Evolutionary conservation across 2,888 invertebrate genomes (phyloP), one percentile per base, ranked within the genome.

Genomic region (Trichacis sp.): DNA sequence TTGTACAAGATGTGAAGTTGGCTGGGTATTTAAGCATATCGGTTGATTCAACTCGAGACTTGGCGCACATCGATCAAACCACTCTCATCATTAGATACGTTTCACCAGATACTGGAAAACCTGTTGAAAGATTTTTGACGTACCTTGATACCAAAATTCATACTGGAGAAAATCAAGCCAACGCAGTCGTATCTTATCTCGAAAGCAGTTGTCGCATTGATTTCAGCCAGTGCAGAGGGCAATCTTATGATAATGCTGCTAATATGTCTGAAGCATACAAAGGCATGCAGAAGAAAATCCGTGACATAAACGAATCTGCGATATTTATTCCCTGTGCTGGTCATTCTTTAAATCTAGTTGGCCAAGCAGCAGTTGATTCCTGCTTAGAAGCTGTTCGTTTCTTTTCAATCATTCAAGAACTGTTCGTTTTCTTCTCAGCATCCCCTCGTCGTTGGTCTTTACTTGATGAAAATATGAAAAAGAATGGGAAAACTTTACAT

Each of bases 31-130:
- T 40, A 6, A 52, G 52, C 40, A 1, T 68, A 1, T 49, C 58
- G n/a, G 60, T 73, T 3, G 69, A 73, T 45, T 73, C 72, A 6
- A 74, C 66, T 6, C 73, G 69, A 8, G 73, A 73, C 48, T n/a
- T 62, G 3, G 46, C 65, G 5, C 58, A 58, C 20, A 18, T 45
- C 40, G 46, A 62, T 56, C 62, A 57, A 14, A 20, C 56, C 9
- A 47, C 43, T n/a, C 50, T 50, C 8, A 62, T 56, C n/a, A 9
- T 62, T 9, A 24, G 47, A 40, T 57, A 57, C 51, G 42, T 62
- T 12, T n/a, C n/a, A n/a, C n/a, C n/a, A n/a, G 43, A 60, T 54
- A 43, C 46, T 29, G n/a, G 14, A 18, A 5, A 3, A 5, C 60
- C 60, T 2, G 19, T 47, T 9, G 60, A 60, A 29, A 2, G 60